Conservation (phyloP, 2,113 vertebrate genomes). For the Nannospalax galili region DNA sequence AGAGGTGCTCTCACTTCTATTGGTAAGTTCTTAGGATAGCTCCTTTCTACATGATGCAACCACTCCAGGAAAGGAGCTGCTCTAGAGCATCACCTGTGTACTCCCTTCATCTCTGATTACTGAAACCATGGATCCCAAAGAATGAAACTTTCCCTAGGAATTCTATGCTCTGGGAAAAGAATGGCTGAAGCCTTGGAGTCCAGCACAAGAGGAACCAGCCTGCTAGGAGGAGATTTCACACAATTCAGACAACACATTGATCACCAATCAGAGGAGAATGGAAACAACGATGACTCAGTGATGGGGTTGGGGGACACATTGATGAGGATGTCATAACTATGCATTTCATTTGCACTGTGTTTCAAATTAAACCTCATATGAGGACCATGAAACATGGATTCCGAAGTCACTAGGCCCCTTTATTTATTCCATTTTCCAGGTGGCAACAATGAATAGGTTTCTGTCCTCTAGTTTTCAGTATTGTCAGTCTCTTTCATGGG, state of each 20-base stretch:
- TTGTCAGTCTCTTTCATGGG: background rate
- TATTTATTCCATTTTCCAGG: background rate
- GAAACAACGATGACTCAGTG: background rate
- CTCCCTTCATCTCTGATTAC: background rate
- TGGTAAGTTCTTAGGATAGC: background rate
- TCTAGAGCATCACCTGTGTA: background rate
- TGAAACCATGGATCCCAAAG: background rate
- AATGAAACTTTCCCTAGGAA: background rate
- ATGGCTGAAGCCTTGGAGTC: no score
- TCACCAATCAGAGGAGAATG: background rate
- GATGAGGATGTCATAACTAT: background rate
- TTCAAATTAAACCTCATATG: background rate
- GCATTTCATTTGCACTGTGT: background rate
- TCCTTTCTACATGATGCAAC: background rate
- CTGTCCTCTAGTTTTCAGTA: background rate
- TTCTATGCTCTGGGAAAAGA: background rate
- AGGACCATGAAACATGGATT: background rate
- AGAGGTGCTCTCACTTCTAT: background rate
- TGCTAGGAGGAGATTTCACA: no score
- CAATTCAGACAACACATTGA: background rate
- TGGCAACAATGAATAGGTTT: background rate
- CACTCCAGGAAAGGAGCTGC: background rate
- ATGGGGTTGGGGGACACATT: no score
- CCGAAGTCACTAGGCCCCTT: background rate
- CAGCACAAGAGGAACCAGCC: background rate